A percentile compares a stretch with the other conserved stretches of the same genome.
phyloP scores from a whole-genome alignment of 2,797 vertebrate genomes.

The Pelodytes ibericus region DNA sequence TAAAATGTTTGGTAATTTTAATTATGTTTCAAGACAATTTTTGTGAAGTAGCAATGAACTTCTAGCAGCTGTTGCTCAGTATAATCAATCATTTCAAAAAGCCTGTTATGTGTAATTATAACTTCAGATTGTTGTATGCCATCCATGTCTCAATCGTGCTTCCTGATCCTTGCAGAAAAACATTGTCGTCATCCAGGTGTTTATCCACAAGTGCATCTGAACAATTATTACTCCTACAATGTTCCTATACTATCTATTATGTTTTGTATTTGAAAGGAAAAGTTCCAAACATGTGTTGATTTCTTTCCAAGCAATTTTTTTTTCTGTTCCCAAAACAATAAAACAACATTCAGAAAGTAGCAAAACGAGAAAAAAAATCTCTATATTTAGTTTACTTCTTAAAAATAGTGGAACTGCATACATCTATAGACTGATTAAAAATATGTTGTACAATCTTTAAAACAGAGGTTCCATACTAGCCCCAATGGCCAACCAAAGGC shows the following conservation, averaged over 20 bases:
- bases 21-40: slow-evolving; percentile 61
- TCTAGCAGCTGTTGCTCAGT: slow-evolving; percentile 58
- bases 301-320: background rate
- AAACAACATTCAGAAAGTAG: too few relatives aligned
- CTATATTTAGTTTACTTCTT: too few relatives aligned
- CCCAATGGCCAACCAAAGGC: too few relatives aligned
- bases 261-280: slow-evolving; percentile 48
- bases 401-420: too few relatives aligned
- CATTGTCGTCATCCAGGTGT: slow-evolving; percentile 59
- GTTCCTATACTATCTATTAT: slow-evolving; percentile 47
- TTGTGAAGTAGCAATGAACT: slow-evolving; percentile 55
- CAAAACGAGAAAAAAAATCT: too few relatives aligned
- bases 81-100: slow-evolving; percentile 63
- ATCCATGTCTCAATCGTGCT: slow-evolving; percentile 56
- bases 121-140: slow-evolving; percentile 61
- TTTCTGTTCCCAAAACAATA: background rate
- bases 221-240: slow-evolving; percentile 55
- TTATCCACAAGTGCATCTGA: slow-evolving; percentile 61
- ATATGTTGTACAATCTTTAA: too few relatives aligned
- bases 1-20: slow-evolving; percentile 61
- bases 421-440: too few relatives aligned
- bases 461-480: too few relatives aligned
- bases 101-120: slow-evolving; percentile 66
- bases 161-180: slow-evolving; percentile 60
- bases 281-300: background rate